Evolutionary conservation across 2,797 vertebrate genomes (phyloP).

Genomic region (Semotilus atromaculatus): DNA sequence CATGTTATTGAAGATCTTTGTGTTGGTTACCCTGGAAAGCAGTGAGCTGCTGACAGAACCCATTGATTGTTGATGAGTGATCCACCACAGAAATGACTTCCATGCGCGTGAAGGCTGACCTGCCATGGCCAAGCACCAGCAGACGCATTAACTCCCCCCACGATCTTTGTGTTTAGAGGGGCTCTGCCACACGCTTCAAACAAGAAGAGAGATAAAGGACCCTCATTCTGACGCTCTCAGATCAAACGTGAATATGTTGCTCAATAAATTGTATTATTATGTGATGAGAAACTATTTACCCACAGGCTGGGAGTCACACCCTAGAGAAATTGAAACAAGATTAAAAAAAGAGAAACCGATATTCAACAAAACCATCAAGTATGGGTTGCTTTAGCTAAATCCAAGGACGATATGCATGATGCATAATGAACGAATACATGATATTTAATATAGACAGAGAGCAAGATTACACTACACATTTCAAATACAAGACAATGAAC

Average conservation of each 20-base stretch:
- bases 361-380: not conserved
- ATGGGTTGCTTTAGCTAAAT: not conserved
- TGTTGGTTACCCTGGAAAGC: constrained; percentile 32
- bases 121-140: constrained; percentile 56
- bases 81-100: constrained; percentile 41
- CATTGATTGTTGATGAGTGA: constrained; percentile 54
- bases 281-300: not conserved
- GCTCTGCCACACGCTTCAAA: constrained; percentile 48
- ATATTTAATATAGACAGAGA: not conserved
- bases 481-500: not conserved
- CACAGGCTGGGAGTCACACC: not conserved
- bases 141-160: constrained; percentile 41
- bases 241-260: not conserved
- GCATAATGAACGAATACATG: not conserved
- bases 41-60: constrained; percentile 57
- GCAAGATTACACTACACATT: not conserved
- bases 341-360: not conserved
- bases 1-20: not conserved
- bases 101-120: not conserved
- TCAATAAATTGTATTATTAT: not conserved
- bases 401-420: not conserved
- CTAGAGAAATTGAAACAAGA: not conserved
- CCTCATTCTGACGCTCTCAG: not conserved
- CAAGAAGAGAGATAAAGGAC: not conserved
- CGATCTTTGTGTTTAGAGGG: constrained; percentile 49